Evolutionary conservation across 2,113 vertebrate species (phyloP), one percentile per base, ranked within the genome.

Genomic region (Dicaeum eximium): DNA sequence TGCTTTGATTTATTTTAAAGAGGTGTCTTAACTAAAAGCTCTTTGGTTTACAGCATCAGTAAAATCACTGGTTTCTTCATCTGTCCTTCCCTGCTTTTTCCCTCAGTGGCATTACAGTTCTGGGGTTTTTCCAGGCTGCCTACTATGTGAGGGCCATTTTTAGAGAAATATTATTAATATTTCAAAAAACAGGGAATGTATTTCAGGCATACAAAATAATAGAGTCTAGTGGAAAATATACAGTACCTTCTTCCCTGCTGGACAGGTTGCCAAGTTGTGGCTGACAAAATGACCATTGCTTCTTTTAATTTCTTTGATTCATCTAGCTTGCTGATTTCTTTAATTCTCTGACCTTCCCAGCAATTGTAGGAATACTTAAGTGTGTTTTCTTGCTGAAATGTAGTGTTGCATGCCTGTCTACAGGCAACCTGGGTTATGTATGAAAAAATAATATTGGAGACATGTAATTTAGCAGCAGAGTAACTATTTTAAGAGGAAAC

Each of bases 1-100:
- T 60, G 27, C 75, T 88, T 81, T 79, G 24, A 80, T 78, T 73
- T 93, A 90, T 86, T 93, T 92, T 70, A 92, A 96, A 80, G 66
- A 80, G 54, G 21, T 73, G 81, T 42, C 70, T 78, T 93, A 87
- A 94, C 85, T 81, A 74, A 95, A 91, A 89, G 83, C 40, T 86
- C n/a, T 95, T 93, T 90, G 65, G 28, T 84, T 94, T 95, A 88
- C 42, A 87, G 56, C 51, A 64, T 69, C 78, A 77, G 54, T 90
- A 75, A 96, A 94, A 92, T 73, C 82, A 86, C n/a, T 35, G 31
- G 33, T 81, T 95, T 94, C 53, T 61, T 92, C 38, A 75, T 74
- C 25, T 51, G 12, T 11, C 35, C 40, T 88, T 93, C 37, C 13
- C 45, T 86, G 45, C 38, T 72, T 87, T 83, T 78, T 77, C 47